phyloP scores from a whole-genome alignment of 2,888 invertebrate species.

The Empis livida region DNA sequence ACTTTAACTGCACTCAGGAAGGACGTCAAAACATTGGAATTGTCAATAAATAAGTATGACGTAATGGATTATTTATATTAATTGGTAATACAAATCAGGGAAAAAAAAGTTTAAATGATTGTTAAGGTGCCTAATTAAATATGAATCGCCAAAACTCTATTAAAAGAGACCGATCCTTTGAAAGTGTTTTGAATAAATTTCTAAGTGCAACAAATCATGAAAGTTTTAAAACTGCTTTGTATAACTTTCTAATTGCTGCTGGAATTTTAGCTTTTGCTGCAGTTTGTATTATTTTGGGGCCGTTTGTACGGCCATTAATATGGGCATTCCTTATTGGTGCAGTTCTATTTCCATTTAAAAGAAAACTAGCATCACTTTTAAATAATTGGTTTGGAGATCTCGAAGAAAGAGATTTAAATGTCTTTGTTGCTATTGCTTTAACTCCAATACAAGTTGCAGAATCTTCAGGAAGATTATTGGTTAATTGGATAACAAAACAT shows the following conservation, averaged over 20 bases:
- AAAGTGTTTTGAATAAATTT: conserved; percentile 31
- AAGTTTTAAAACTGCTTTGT: conserved; percentile 32
- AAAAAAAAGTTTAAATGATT: too few species aligned
- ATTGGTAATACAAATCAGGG: too few species aligned
- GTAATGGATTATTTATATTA: too few species aligned
- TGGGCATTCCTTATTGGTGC: conserved; percentile 98
- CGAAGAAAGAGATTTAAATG: conserved; percentile 52
- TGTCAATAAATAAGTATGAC: too few species aligned
- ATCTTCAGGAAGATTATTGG: conserved; percentile 59
- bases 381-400: conserved; percentile 65
- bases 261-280: conserved; percentile 39
- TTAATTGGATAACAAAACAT: conserved; percentile 54
- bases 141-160: conserved; percentile 30
- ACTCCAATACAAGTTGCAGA: conserved; percentile 68
- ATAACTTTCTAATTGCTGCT: conserved; percentile 32
- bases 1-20: too few species aligned
- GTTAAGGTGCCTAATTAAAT: not conserved
- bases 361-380: conserved; percentile 58
- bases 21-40: too few species aligned
- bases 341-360: conserved; percentile 89
- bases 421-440: conserved; percentile 43
- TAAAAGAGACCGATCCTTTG: conserved; percentile 32
- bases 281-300: conserved; percentile 73
- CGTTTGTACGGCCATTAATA: conserved; percentile 84
- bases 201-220: conserved; percentile 32